A percentile compares a stretch with the other conserved stretches of the same genome.
Conservation (phyloP, 2,797 vertebrate genomes). For the Trachurus trachurus region DNA sequence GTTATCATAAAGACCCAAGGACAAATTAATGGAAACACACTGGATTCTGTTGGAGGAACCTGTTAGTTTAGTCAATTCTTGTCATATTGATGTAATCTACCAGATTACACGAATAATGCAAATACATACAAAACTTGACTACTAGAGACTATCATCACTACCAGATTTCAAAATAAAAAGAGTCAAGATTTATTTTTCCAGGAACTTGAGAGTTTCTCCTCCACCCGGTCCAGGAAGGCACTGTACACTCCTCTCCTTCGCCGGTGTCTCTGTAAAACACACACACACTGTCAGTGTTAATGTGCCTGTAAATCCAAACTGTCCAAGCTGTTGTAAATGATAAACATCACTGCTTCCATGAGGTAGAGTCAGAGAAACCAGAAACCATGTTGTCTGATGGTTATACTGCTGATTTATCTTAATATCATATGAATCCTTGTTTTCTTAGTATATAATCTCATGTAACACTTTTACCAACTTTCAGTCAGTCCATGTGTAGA, state of each 20-base stretch:
- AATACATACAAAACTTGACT: not conserved
- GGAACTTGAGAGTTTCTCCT: constrained; percentile 81
- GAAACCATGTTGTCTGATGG: not conserved
- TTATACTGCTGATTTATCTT: not conserved
- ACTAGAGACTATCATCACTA: no score
- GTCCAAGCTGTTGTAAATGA: not conserved
- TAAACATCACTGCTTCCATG: not conserved
- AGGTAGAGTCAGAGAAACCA: not conserved
- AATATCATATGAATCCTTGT: no score
- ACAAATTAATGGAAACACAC: not conserved
- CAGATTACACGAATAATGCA: not conserved
- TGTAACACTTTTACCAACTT: no score
- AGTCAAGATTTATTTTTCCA: constrained; percentile 55
- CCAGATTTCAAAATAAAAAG: not conserved
- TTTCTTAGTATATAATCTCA: no score
- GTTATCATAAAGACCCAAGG: no score
- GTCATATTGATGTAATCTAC: not conserved
- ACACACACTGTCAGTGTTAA: constrained; percentile 5
- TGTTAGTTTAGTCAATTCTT: not conserved
- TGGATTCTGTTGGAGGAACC: no score
- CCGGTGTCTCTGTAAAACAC: constrained; percentile 76
- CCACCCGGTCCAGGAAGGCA: constrained; percentile 77
- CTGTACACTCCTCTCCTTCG: constrained; percentile 57
- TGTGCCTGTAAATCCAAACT: not conserved
- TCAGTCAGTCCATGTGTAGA: no score